Percentiles rank a stretch among this genome's conserved stretches.
Evolutionary conservation across 2,797 vertebrate species (phyloP).

Genomic region (Tokudaia tokunoshimensis): DNA sequence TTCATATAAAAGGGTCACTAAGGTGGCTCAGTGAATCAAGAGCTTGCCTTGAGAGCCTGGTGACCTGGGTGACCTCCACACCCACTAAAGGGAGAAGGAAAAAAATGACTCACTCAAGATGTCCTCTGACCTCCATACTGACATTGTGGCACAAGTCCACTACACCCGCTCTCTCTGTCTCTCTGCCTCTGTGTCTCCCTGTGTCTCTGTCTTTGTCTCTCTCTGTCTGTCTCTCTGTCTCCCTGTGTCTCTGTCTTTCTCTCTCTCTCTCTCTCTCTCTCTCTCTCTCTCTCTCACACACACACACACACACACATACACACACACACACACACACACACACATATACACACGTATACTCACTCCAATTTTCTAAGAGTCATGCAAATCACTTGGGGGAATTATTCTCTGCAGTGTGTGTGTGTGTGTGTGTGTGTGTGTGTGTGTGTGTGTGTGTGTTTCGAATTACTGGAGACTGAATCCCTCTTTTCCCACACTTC

Average conservation of each 20-base stretch:
- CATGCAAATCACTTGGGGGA: neutral
- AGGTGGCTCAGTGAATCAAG: neutral
- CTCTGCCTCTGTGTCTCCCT: neutral
- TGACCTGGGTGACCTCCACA: neutral
- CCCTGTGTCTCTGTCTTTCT: neutral
- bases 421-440: neutral
- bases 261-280: neutral
- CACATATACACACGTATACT: neutral
- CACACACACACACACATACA: neutral
- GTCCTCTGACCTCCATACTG: neutral
- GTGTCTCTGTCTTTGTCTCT: neutral
- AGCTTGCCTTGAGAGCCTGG: neutral
- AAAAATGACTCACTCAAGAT: neutral
- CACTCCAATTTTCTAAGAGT: neutral
- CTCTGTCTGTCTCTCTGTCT: neutral
- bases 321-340: neutral
- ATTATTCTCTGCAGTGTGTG: constrained; percentile 15
- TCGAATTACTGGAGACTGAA: neutral
- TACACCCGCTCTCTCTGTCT: neutral
- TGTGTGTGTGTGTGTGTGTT: neutral
- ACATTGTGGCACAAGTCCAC: no score
- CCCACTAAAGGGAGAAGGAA: neutral
- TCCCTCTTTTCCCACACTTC: constrained; percentile 21
- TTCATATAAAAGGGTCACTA: neutral
- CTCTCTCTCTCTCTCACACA: neutral